These are phyloP conservation scores for Alectura lathami DNA, from an alignment of 2,113 vertebrate genomes.

Conservation along the genomic window DNA sequence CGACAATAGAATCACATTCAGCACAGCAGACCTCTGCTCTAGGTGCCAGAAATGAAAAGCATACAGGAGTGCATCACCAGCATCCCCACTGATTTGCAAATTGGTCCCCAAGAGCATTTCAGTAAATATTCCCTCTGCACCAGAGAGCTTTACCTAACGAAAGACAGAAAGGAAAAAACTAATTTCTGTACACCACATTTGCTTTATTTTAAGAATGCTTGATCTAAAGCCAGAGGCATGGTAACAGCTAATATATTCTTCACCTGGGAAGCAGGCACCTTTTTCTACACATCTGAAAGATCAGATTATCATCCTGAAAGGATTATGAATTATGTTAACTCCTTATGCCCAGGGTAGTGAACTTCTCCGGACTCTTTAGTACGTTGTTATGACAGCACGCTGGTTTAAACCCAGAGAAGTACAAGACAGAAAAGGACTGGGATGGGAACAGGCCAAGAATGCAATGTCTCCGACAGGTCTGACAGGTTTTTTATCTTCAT, in stretches of 20 bases:
- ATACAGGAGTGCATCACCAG: neutral
- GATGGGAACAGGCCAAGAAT: neutral
- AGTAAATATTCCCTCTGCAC: neutral
- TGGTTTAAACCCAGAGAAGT: neutral
- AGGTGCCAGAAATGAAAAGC: neutral
- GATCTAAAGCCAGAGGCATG: slow-evolving; percentile 8
- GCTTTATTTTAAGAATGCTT: slow-evolving; percentile 3
- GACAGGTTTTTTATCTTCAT: neutral
- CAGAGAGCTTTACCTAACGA: neutral
- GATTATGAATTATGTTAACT: neutral
- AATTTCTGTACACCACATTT: neutral
- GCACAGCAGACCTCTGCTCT: neutral
- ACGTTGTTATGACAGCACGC: neutral
- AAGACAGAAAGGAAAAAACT: neutral
- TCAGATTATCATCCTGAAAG: neutral
- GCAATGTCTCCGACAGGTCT: neutral
- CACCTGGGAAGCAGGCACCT: neutral
- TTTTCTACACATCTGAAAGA: neutral
- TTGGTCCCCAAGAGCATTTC: neutral
- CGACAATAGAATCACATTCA: neutral
- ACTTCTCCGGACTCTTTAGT: neutral
- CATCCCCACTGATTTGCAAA: neutral
- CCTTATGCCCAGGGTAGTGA: neutral
- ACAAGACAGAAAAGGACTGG: neutral
- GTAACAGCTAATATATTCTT: neutral